phyloP scores from a whole-genome alignment of 2,797 vertebrate species.

The Nasua narica region DNA sequence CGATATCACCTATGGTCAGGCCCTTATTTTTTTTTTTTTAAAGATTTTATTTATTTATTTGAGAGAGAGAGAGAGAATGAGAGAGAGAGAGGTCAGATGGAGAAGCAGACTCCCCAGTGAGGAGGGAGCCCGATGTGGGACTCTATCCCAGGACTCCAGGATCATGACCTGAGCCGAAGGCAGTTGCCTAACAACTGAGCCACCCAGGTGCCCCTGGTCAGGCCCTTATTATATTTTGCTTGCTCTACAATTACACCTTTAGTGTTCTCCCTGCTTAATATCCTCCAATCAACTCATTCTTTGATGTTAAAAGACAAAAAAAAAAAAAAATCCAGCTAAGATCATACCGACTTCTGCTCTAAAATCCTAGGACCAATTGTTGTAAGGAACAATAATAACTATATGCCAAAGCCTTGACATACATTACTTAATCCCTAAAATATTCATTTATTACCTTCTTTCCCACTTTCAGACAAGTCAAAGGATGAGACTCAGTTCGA shows the following conservation, averaged over 20 bases:
- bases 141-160: too few relatives aligned
- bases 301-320: not conserved
- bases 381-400: not conserved
- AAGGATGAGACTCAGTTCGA: not conserved
- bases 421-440: not conserved
- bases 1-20: too few relatives aligned
- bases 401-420: not conserved
- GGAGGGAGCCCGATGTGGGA: too few relatives aligned
- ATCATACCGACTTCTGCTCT: not conserved
- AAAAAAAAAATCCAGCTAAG: not conserved
- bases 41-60: too few relatives aligned
- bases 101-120: too few relatives aligned
- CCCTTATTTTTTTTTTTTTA: too few relatives aligned
- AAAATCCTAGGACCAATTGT: not conserved
- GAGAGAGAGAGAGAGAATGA: too few relatives aligned
- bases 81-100: too few relatives aligned
- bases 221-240: not conserved
- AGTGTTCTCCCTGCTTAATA: not conserved
- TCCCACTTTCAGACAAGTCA: not conserved
- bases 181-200: too few relatives aligned
- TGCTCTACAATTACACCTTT: not conserved
- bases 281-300: not conserved
- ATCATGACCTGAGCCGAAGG: too few relatives aligned
- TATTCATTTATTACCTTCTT: not conserved
- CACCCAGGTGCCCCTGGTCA: too few relatives aligned